Percentiles rank a stretch among this genome's conserved stretches.
Conservation (phyloP, 2,113 vertebrate genomes). For the Corythornis cristatus region DNA sequence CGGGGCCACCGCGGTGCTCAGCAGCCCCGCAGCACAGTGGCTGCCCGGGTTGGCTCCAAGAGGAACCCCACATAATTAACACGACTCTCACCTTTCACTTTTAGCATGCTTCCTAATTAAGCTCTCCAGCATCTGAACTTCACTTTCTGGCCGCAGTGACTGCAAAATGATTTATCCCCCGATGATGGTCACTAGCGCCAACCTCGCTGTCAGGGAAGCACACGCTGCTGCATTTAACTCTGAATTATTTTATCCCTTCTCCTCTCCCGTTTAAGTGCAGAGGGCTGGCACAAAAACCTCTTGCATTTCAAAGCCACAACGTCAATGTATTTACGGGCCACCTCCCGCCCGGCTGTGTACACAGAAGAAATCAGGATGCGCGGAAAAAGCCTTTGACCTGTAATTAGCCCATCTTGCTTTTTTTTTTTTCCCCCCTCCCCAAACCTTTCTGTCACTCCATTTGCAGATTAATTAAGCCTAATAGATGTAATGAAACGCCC, state of each 20-base stretch:
- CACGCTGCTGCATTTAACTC: not conserved
- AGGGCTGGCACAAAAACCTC: not conserved
- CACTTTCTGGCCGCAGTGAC: slow-evolving; percentile 49
- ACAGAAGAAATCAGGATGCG: not conserved
- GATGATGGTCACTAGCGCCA: slow-evolving; percentile 39
- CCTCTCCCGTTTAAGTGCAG: not conserved
- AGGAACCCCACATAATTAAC: slow-evolving; percentile 68
- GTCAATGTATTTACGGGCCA: not conserved
- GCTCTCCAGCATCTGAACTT: slow-evolving; percentile 68
- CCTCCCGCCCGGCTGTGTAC: not conserved
- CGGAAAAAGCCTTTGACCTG: slow-evolving; percentile 30
- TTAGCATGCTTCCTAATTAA: slow-evolving; percentile 75
- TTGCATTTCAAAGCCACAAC: not conserved
- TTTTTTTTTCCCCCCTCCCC: not conserved
- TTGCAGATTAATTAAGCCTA: slow-evolving; percentile 64
- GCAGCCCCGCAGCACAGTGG: not conserved
- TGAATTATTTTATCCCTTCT: not conserved
- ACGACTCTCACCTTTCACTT: slow-evolving; percentile 72
- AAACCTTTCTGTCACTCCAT: slow-evolving; percentile 27
- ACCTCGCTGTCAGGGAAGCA: slow-evolving; percentile 49
- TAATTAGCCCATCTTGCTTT: slow-evolving; percentile 1
- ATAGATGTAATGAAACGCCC: slow-evolving; percentile 45
- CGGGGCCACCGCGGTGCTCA: not conserved
- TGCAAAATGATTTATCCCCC: slow-evolving; percentile 69
- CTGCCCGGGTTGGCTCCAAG: slow-evolving; percentile 50